These are phyloP conservation scores for Dipodomys ordii DNA, from an alignment of 2,113 vertebrate species.

Conservation along the genomic window DNA sequence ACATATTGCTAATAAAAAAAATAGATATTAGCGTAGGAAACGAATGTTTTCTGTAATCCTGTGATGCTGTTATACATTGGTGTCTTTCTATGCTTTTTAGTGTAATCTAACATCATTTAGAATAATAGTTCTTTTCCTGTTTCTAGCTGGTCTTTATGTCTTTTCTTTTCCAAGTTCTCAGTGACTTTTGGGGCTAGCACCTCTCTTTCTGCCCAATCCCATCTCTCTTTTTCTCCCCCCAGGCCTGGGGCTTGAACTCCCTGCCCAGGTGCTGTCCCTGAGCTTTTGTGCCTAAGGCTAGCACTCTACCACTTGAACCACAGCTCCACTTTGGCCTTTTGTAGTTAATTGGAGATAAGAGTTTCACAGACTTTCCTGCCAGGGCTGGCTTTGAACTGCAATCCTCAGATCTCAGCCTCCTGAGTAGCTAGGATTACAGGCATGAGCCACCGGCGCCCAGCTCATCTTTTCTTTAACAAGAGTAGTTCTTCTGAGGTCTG, in stretches of 20 bases:
- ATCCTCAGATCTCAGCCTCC: no score
- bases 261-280: no score
- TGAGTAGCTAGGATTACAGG: no score
- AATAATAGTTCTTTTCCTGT: neutral
- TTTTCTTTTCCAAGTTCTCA: neutral
- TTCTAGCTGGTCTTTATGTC: neutral
- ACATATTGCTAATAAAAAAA: conserved; percentile 24
- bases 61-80: neutral
- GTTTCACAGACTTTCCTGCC: no score
- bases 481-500: neutral
- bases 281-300: no score
- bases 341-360: no score
- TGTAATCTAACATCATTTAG: neutral
- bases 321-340: no score
- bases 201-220: neutral
- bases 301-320: no score
- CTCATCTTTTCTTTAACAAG: neutral
- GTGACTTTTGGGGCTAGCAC: neutral
- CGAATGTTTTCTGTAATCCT: neutral
- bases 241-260: no score
- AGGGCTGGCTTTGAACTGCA: no score
- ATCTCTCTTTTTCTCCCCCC: neutral
- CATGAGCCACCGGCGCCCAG: no score
- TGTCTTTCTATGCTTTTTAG: neutral
- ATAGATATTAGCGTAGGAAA: neutral